Percentiles rank a stretch among this genome's conserved stretches.
Conservation (phyloP, 1,140 invertebrate species). For the Lordiphosa clarofinis region DNA sequence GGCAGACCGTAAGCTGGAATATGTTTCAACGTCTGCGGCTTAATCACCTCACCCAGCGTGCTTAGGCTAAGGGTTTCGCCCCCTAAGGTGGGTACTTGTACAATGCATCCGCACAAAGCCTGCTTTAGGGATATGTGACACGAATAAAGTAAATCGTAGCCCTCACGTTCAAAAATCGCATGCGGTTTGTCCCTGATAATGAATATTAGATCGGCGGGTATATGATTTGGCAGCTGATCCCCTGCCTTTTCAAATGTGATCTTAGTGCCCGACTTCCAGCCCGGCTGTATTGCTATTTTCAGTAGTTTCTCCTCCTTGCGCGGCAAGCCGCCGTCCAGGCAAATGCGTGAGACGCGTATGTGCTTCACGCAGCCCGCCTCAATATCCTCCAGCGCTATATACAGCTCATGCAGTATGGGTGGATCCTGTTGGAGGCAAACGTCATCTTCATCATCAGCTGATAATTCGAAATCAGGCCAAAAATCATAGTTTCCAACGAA, state of each 20-base stretch:
- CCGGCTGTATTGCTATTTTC: slow-evolving; percentile 93
- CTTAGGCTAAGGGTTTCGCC: slow-evolving; percentile 86
- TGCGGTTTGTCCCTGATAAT: slow-evolving; percentile 95
- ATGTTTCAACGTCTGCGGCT: slow-evolving; percentile 87
- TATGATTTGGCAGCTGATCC: slow-evolving; percentile 90
- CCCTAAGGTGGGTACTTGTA: slow-evolving; percentile 90
- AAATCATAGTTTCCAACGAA: slow-evolving; percentile 59
- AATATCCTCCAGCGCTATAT: slow-evolving; percentile 90
- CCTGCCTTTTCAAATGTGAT: slow-evolving; percentile 96
- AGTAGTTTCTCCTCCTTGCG: slow-evolving; percentile 92
- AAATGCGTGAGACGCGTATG: slow-evolving; percentile 94
- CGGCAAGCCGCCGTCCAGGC: slow-evolving; percentile 82
- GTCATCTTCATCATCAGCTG: slow-evolving; percentile 47
- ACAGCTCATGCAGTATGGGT: slow-evolving; percentile 91
- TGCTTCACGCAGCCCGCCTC: slow-evolving; percentile 91
- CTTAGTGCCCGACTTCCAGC: slow-evolving; percentile 97
- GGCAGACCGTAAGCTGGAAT: slow-evolving; percentile 91
- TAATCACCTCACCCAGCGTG: slow-evolving; percentile 87
- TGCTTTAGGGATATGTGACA: slow-evolving; percentile 88
- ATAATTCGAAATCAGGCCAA: slow-evolving; percentile 81
- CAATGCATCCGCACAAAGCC: slow-evolving; percentile 87
- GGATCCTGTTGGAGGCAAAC: slow-evolving; percentile 83
- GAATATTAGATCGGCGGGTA: slow-evolving; percentile 97
- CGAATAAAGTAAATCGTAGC: slow-evolving; percentile 89
- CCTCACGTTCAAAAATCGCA: slow-evolving; percentile 90